A percentile compares a stretch with the other conserved stretches of the same genome.
phyloP scores from a whole-genome alignment of 2,113 vertebrate species.

The Recurvirostra avosetta region DNA sequence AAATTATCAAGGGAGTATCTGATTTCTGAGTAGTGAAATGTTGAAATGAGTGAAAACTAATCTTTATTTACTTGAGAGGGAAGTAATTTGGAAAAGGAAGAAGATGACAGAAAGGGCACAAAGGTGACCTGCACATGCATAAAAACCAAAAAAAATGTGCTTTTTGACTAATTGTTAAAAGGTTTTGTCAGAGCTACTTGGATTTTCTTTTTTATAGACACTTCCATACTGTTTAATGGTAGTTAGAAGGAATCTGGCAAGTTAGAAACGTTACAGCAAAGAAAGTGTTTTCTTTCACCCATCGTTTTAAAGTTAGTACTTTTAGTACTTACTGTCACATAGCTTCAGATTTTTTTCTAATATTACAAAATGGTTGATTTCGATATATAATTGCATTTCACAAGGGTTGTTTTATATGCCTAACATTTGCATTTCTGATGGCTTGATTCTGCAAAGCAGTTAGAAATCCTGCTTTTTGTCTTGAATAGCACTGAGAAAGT shows the following conservation, averaged over 20 bases:
- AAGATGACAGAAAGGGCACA: neutral
- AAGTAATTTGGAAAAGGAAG: neutral
- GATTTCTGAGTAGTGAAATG: neutral
- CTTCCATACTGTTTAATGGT: neutral
- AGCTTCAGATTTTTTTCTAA: neutral
- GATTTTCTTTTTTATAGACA: neutral
- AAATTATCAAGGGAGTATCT: neutral
- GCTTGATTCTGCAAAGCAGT: neutral
- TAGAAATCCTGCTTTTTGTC: neutral
- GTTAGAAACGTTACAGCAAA: neutral
- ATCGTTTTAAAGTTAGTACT: neutral
- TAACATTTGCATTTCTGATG: neutral
- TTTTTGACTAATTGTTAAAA: neutral
- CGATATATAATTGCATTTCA: neutral
- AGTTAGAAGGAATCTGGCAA: neutral
- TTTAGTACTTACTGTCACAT: neutral
- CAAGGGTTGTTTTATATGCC: neutral
- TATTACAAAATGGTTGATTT: neutral
- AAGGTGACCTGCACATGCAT: neutral
- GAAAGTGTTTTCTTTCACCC: neutral
- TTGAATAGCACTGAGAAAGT: neutral
- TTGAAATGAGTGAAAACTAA: neutral
- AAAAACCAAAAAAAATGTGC: neutral
- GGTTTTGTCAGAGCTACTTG: neutral
- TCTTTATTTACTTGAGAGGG: neutral